phyloP scores from a whole-genome alignment of 2,797 vertebrate species.

The Sparus aurata region DNA sequence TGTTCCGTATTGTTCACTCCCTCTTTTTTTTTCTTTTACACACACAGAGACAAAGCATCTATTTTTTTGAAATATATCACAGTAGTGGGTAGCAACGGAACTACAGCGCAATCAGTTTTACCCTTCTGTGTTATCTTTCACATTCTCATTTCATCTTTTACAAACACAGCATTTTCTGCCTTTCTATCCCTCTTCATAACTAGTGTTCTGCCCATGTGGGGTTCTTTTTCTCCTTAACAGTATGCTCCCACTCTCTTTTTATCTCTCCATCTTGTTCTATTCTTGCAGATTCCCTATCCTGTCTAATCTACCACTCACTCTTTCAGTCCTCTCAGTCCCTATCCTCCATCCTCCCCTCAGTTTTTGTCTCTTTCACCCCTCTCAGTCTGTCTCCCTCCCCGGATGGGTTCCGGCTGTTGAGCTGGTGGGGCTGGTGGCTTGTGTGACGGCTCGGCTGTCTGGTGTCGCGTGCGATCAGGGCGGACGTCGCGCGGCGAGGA shows the following conservation, averaged over 20 bases:
- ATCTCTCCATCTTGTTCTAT: slow-evolving; percentile 65
- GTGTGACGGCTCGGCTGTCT: slow-evolving; percentile 94
- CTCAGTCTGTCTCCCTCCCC: slow-evolving; percentile 46
- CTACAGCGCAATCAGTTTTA: slow-evolving; percentile 4
- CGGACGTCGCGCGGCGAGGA: slow-evolving; percentile 83
- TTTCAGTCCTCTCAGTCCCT: slow-evolving; percentile 47
- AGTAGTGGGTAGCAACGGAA: slow-evolving; percentile 16
- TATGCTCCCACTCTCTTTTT: slow-evolving; percentile 39
- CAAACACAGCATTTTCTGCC: slow-evolving; percentile 19
- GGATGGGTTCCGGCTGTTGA: slow-evolving; percentile 81
- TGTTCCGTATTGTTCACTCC: background rate
- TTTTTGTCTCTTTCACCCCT: slow-evolving; percentile 34
- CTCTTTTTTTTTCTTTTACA: background rate
- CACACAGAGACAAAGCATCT: slow-evolving; percentile 1
- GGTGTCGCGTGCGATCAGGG: slow-evolving; percentile 93
- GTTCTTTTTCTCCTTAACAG: slow-evolving; percentile 47
- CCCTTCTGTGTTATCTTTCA: slow-evolving; percentile 28
- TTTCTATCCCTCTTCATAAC: background rate
- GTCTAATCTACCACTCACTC: slow-evolving; percentile 45
- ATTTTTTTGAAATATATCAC: slow-evolving; percentile 23
- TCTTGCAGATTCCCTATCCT: slow-evolving; percentile 43
- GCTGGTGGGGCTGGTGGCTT: slow-evolving; percentile 83
- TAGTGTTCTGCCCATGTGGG: slow-evolving; percentile 5
- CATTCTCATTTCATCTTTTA: slow-evolving; percentile 22
- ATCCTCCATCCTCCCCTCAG: slow-evolving; percentile 30